Conservation (phyloP, 2,888 invertebrate genomes). For the Calameuta filiformis region DNA sequence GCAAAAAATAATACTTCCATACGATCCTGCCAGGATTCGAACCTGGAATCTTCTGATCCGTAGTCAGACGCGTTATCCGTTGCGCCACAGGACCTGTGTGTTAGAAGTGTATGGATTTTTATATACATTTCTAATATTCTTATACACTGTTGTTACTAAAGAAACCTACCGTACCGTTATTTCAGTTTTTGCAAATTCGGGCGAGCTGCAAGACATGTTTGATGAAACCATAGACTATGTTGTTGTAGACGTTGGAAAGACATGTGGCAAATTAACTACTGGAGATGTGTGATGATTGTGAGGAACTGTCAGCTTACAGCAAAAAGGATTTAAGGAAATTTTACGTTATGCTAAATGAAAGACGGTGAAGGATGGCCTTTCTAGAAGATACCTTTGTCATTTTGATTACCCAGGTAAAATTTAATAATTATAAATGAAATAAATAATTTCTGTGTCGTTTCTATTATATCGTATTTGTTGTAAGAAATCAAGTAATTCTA, state of each 20-base stretch:
- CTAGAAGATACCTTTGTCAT: constrained; percentile 86
- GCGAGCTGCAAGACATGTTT: too few species aligned
- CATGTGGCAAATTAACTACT: too few species aligned
- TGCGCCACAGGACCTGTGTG: constrained; percentile 50
- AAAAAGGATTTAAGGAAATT: neutral
- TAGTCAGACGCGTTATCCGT: constrained; percentile 57
- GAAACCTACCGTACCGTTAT: neutral
- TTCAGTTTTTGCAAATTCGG: neutral
- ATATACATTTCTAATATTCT: neutral
- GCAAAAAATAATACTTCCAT: neutral
- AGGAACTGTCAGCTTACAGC: too few species aligned
- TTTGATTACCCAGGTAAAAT: constrained; percentile 80
- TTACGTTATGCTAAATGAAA: neutral
- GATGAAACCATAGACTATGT: too few species aligned
- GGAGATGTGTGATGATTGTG: too few species aligned
- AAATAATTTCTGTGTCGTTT: neutral
- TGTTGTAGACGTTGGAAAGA: too few species aligned
- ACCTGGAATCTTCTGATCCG: constrained; percentile 58
- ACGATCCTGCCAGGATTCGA: constrained; percentile 59
- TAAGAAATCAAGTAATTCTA: constrained; percentile 8
- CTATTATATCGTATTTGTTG: neutral
- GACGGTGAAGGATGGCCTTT: constrained; percentile 76
- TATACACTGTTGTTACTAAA: neutral
- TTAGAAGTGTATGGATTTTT: neutral
- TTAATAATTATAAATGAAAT: neutral